phyloP scores from a whole-genome alignment of 2,113 vertebrate species.

The Pachycephala philippinensis region DNA sequence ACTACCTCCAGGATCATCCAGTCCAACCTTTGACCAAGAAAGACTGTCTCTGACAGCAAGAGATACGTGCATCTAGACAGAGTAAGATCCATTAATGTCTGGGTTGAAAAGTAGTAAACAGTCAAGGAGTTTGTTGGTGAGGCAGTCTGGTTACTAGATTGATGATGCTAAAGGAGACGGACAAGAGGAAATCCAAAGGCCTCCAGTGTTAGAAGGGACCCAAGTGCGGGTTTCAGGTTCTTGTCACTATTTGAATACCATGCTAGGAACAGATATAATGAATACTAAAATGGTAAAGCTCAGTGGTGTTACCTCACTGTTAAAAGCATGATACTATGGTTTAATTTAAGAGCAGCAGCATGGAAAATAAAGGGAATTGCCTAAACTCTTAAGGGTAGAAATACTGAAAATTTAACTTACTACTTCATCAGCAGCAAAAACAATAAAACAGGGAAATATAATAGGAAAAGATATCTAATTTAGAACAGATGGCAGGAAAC shows the following conservation, averaged over 20 bases:
- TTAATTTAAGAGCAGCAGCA: not conserved
- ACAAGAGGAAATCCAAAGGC: not conserved
- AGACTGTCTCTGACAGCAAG: not conserved
- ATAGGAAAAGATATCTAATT: conserved; percentile 43
- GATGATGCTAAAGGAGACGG: not conserved
- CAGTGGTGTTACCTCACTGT: fast-evolving
- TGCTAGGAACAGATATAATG: not conserved
- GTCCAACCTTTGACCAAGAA: not conserved
- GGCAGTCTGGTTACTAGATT: not conserved
- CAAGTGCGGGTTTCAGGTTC: not conserved
- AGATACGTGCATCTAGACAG: fast-evolving
- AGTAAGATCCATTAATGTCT: not conserved
- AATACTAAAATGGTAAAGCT: not conserved
- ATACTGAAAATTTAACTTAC: conserved; percentile 23
- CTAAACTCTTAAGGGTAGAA: not conserved
- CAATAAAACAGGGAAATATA: conserved; percentile 48
- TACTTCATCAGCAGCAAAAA: conserved; percentile 18
- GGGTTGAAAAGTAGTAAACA: not conserved
- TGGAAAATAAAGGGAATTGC: not conserved
- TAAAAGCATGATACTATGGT: not conserved
- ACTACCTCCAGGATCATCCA: fast-evolving
- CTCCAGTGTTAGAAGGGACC: not conserved
- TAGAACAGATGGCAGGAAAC: conserved; percentile 59
- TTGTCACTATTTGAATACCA: not conserved
- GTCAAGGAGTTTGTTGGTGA: not conserved